Evolutionary conservation across 1,140 invertebrate species (phyloP).

Genomic region (Aleiodes sp.): DNA sequence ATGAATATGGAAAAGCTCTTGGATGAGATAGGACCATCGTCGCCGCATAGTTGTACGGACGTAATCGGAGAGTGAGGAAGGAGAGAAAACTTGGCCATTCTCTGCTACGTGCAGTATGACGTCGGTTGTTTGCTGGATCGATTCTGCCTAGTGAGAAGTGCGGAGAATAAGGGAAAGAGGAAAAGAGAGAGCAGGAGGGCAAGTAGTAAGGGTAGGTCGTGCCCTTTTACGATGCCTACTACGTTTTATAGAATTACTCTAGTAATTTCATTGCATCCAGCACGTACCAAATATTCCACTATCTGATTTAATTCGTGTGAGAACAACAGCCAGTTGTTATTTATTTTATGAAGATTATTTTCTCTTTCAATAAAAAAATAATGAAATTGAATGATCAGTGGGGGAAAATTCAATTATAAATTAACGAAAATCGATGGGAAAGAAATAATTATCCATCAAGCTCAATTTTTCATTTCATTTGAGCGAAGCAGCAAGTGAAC

Average conservation of each 20-base stretch:
- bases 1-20: neutral
- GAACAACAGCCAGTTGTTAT: neutral
- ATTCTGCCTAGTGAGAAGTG: neutral
- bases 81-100: constrained; percentile 8
- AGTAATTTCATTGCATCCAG: constrained; percentile 6
- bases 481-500: no score
- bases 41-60: neutral
- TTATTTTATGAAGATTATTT: no score
- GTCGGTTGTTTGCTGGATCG: constrained; percentile 5
- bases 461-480: no score
- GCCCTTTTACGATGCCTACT: neutral
- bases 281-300: neutral
- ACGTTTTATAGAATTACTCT: neutral
- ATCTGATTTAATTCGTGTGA: neutral
- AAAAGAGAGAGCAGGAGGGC: neutral
- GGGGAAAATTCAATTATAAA: no score
- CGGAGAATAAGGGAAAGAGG: neutral
- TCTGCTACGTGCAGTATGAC: neutral
- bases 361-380: no score
- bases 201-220: neutral
- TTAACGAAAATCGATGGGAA: no score
- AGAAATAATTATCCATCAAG: no score
- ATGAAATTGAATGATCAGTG: no score
- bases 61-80: neutral
- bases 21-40: neutral